Base-by-base conservation (phyloP, 2,888 invertebrate species). In the Doris montereyensis region DNA sequence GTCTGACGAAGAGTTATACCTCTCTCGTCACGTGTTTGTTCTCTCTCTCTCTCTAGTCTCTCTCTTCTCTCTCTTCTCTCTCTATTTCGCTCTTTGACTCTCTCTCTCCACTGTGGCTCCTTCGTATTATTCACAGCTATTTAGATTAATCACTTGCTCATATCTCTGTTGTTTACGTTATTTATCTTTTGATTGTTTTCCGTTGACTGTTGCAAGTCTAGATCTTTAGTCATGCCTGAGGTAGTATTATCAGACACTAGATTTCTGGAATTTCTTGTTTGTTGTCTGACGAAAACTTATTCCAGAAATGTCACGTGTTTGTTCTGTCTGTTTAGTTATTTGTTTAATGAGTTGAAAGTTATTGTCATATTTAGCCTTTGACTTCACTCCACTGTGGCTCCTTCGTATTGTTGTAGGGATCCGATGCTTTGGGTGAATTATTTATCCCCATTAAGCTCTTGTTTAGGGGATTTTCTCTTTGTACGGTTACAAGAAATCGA, bases 401-500 rank as follows among this genome's bases (percentile, higher is more conserved):
- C 76, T 26, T 32, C 52, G 58, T 32, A 32, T 70, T 35, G 8
- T 57, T 68, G n/a, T n/a, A n/a, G n/a, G n/a, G n/a, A n/a, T n/a
- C n/a, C n/a, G n/a, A n/a, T n/a, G n/a, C n/a, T n/a, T n/a, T n/a
- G n/a, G n/a, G n/a, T n/a, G n/a, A n/a, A n/a, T n/a, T n/a, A n/a
- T n/a, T n/a, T n/a, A n/a, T n/a, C n/a, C n/a, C n/a, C n/a, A n/a
- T n/a, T n/a, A n/a, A n/a, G n/a, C n/a, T n/a, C n/a, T n/a, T n/a
- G n/a, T n/a, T n/a, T n/a, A n/a, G n/a, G n/a, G n/a, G n/a, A n/a
- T n/a, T n/a, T n/a, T n/a, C n/a, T n/a, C n/a, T n/a, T n/a, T n/a
- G n/a, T n/a, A n/a, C n/a, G n/a, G n/a, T n/a, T n/a, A n/a, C n/a
- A n/a, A n/a, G n/a, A n/a, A n/a, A n/a, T n/a, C n/a, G n/a, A n/a